Evolutionary conservation across 1,140 invertebrate genomes (phyloP), one percentile per base, ranked within the genome.

Genomic region (Portunus trituberculatus): DNA sequence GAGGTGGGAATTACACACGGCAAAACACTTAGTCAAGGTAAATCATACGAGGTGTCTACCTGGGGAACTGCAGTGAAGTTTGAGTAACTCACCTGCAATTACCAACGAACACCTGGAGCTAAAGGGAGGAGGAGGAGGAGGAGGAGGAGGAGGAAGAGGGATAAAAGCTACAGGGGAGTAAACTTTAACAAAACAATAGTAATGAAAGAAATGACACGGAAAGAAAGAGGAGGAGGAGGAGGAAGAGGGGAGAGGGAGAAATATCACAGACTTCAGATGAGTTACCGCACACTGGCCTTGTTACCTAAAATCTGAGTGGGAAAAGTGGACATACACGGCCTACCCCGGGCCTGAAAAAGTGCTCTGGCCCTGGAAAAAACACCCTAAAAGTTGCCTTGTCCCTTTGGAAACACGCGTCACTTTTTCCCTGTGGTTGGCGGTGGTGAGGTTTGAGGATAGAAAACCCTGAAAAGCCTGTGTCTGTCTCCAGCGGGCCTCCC

Each of bases 191-290:
- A 76, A 76, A 76, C 4, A n/a, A n/a, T 3, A 20, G 20, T 12
- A 76, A 76, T 76, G 6, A n/a, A 20, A n/a, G 67, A n/a, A 76
- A 76, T 12, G 25, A n/a, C 6, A 76, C 12, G 1, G 25, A n/a
- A 25, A 76, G 67, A 8, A n/a, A 76, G 67, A n/a, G 20, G n/a
- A 76, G 67, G 86, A 88, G 86, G 86, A 88, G 31, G 45, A 88
- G 29, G 86, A 46, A 10, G 31, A n/a, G 31, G 31, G 29, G 31
- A 88, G n/a, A 25, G 86, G 86, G 31, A 28, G 31, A 88, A 88
- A 32, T 16, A 88, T 88, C n/a, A 76, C 20, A 76, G 67, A n/a
- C 52, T 59, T 59, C 52, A 76, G 67, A n/a, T 76, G 67, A n/a
- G 6, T 20, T 7, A 76, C n/a, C 12, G 67, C 4, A 76, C 20